A percentile compares a stretch with the other conserved stretches of the same genome.
These are phyloP conservation scores for Brachyptera putata DNA, from an alignment of 2,888 invertebrate genomes.

Conservation along the genomic window DNA sequence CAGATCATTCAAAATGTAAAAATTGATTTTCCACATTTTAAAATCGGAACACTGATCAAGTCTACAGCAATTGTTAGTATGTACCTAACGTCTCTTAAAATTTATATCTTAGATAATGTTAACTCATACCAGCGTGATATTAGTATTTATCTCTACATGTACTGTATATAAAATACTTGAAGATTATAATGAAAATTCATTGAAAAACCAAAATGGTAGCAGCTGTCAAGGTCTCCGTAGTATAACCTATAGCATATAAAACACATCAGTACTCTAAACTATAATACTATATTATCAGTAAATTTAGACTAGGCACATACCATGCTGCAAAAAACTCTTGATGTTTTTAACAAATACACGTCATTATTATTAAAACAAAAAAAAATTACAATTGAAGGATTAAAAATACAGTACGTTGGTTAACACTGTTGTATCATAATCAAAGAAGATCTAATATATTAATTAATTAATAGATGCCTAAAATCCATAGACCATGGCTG, in stretches of 20 bases:
- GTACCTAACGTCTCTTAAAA: no score
- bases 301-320: background rate
- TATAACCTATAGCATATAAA: slow-evolving; percentile 1
- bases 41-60: no score
- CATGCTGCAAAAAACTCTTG: background rate
- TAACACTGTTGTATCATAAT: no score
- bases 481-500: no score
- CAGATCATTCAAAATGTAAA: background rate
- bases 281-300: background rate
- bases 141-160: background rate
- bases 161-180: no score
- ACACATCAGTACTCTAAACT: background rate
- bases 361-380: no score
- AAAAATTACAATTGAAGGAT: no score
- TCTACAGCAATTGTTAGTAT: no score
- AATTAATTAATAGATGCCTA: no score
- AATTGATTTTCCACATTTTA: background rate
- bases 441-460: no score
- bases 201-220: background rate
- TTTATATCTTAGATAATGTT: no score
- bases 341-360: background rate
- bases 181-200: background rate
- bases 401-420: no score
- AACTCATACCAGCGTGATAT: background rate
- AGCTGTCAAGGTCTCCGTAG: background rate